Conservation (phyloP, 1,140 invertebrate genomes). For the Dinothrombium tinctorium region DNA sequence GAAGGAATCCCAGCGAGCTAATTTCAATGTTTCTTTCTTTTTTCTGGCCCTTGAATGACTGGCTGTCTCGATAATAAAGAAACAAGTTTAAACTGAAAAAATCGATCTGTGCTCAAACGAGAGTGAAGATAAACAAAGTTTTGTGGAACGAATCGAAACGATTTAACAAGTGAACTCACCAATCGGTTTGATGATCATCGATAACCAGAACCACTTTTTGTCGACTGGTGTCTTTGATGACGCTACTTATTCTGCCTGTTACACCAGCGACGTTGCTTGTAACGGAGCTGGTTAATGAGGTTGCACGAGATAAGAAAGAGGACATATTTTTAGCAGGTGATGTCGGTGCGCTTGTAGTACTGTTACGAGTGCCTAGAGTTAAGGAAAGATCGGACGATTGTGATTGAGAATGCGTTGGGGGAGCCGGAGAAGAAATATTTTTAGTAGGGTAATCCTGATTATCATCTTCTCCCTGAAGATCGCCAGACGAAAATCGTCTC, state of each 20-base stretch:
- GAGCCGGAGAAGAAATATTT: neutral
- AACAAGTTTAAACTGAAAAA: too few species aligned
- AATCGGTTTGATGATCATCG: slow-evolving; percentile 92
- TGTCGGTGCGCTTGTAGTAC: slow-evolving; percentile 58
- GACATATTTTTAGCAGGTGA: slow-evolving; percentile 43
- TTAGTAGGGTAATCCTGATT: slow-evolving; percentile 3
- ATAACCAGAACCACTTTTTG: slow-evolving; percentile 82
- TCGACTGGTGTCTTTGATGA: slow-evolving; percentile 49
- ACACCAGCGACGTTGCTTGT: slow-evolving; percentile 24
- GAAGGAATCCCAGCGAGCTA: too few species aligned
- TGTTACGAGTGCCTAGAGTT: slow-evolving; percentile 29
- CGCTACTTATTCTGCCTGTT: slow-evolving; percentile 2
- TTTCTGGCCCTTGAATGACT: too few species aligned
- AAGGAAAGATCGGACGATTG: slow-evolving; percentile 31
- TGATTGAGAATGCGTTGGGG: neutral
- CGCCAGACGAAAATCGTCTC: slow-evolving; percentile 38
- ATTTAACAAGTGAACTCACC: too few species aligned
- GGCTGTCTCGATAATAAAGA: too few species aligned
- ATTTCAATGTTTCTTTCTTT: too few species aligned
- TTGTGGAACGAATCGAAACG: too few species aligned
- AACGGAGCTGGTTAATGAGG: slow-evolving; percentile 21
- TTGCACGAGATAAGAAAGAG: slow-evolving; percentile 16
- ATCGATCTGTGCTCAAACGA: too few species aligned
- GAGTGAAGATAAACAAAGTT: too few species aligned
- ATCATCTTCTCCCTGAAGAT: slow-evolving; percentile 9